Percentiles rank a stretch among this genome's conserved stretches.
phyloP scores from a whole-genome alignment of 2,888 invertebrate species.

The Oscheius sp. region DNA sequence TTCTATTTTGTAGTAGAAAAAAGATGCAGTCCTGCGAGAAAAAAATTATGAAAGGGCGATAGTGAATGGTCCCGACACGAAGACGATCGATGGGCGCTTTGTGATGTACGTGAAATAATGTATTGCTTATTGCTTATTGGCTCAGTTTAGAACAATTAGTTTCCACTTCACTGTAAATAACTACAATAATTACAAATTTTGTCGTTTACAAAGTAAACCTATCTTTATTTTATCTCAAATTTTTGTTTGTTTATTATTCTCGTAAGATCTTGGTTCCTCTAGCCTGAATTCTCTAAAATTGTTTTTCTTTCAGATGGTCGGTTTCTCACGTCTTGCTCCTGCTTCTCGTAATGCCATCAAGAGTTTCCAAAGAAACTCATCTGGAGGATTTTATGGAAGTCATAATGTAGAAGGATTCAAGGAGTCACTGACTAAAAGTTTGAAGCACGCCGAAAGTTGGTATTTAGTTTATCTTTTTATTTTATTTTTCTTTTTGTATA shows the following conservation, averaged over 20 bases:
- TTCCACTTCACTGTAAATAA: no score
- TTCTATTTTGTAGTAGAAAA: no score
- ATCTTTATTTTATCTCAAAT: no score
- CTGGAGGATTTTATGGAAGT: conserved; percentile 63
- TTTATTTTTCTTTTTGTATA: neutral
- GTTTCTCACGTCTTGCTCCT: conserved; percentile 25
- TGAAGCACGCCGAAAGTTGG: conserved; percentile 60
- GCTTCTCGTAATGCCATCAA: conserved; percentile 34
- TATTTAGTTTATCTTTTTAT: neutral
- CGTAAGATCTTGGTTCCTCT: neutral
- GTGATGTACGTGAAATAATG: no score
- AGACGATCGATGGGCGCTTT: no score
- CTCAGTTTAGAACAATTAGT: no score
- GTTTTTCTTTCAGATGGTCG: conserved; percentile 24
- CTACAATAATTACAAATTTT: no score
- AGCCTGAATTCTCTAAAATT: neutral
- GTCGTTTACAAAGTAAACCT: no score
- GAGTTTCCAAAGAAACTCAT: conserved; percentile 55
- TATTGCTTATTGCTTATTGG: no score
- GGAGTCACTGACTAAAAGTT: conserved; percentile 39
- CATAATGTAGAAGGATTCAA: conserved; percentile 65
- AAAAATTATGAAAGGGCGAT: no score
- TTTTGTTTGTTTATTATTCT: neutral
- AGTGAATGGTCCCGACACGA: no score
- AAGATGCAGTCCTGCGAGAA: no score